Conservation (phyloP, 2,888 invertebrate genomes). For the Drosophila histrio region DNA sequence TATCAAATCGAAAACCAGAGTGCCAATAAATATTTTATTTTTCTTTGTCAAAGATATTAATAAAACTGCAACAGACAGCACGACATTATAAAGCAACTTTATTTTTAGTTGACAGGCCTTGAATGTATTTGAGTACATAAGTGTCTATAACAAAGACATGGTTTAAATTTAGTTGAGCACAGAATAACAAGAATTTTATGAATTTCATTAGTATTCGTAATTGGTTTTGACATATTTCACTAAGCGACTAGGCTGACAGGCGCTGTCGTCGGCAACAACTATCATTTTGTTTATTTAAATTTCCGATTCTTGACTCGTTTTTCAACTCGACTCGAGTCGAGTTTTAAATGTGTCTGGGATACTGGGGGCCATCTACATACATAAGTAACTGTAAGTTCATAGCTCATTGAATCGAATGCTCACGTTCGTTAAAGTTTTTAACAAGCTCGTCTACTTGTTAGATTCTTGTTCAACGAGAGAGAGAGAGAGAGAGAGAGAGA, state of each 20-base stretch:
- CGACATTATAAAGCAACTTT: not conserved
- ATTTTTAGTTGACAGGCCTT: not conserved
- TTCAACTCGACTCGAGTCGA: not conserved
- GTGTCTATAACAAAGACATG: constrained; percentile 48
- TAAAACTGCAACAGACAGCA: not conserved
- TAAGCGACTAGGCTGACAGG: constrained; percentile 1
- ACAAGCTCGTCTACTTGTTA: constrained; percentile 20
- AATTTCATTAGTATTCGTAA: constrained; percentile 71
- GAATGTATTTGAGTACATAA: not conserved
- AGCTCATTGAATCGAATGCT: constrained; percentile 41
- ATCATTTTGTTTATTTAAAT: constrained; percentile 54
- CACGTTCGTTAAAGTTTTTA: constrained; percentile 30
- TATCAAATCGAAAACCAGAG: not conserved
- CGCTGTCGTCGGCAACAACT: constrained; percentile 14
- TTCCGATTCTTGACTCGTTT: constrained; percentile 1
- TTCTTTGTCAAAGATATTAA: not conserved
- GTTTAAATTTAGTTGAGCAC: constrained; percentile 37
- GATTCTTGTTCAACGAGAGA: not conserved
- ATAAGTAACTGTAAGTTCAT: constrained; percentile 41
- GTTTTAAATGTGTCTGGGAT: not conserved
- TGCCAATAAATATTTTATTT: not conserved
- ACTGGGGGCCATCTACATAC: not conserved
- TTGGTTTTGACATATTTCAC: constrained; percentile 47
- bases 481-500: not conserved
- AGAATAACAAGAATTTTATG: constrained; percentile 39